Conservation (phyloP, 2,888 invertebrate species). For the Graphium colonna region DNA sequence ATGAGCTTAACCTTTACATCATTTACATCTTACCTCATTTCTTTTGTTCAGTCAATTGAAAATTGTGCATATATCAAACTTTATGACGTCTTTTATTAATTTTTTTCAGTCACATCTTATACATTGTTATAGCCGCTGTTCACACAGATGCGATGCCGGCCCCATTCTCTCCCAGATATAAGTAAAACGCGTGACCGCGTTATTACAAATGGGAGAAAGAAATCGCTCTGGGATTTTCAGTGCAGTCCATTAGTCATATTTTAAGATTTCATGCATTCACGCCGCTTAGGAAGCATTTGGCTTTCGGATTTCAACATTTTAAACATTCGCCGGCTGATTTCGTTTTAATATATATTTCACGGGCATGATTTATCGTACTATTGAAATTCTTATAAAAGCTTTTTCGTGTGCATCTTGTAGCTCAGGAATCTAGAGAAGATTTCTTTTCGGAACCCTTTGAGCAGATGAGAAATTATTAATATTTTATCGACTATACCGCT, state of each 20-base stretch:
- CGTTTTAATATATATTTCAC: conserved; percentile 3
- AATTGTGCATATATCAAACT: too few relatives aligned
- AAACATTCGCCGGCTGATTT: conserved; percentile 9
- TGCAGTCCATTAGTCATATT: conserved; percentile 22
- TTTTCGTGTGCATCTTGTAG: not conserved
- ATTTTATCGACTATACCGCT: too few relatives aligned
- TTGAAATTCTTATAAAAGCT: conserved; percentile 1
- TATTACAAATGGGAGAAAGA: conserved; percentile 6
- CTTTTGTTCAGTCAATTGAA: too few relatives aligned
- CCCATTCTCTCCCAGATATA: conserved; percentile 2
- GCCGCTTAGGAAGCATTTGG: conserved; percentile 13
- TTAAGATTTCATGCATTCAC: conserved; percentile 19
- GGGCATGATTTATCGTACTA: not conserved
- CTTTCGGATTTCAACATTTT: conserved; percentile 16
- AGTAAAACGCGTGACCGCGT: conserved; percentile 3
- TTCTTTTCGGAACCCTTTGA: too few relatives aligned
- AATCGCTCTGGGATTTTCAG: conserved; percentile 16
- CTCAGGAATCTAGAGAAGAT: not conserved
- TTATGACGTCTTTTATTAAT: too few relatives aligned
- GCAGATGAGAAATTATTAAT: too few relatives aligned
- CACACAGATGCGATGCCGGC: conserved; percentile 2
- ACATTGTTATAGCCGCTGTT: not conserved
- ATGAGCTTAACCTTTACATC: too few relatives aligned
- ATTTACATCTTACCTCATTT: too few relatives aligned
- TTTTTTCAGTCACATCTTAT: not conserved